Evolutionary conservation across 1,140 invertebrate species (phyloP), one percentile per base, ranked within the genome.

Genomic region (Tetraneura akinire): DNA sequence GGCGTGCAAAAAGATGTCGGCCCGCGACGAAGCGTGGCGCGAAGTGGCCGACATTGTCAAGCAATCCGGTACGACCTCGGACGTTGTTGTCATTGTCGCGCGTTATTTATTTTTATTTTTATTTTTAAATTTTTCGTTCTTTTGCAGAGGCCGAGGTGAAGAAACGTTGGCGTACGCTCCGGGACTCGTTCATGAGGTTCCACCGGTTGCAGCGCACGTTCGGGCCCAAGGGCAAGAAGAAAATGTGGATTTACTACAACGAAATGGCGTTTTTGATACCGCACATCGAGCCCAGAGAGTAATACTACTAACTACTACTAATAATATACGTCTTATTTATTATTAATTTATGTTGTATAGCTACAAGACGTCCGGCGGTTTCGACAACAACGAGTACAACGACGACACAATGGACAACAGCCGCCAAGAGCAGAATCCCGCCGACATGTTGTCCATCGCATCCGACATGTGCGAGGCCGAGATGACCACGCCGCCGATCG

Each of bases 261-360:
- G 74, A 78, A 14, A 78, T 78, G 74, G 53, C 74, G 23, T 78
- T 78, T 45, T 16, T 78, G 51, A 78, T 78, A 78, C 74, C 74
- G 55, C 74, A 78, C 74, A 78, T 78, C 53, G 74, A 78, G 42
- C 74, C 74, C 74, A 78, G 74, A 78, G 74, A 78, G 74, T 78
- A 47, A 76, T 26, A 37, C 37, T 14, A 3, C 16, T n/a, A n/a
- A n/a, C n/a, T n/a, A n/a, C n/a, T n/a, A n/a, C n/a, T n/a, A n/a
- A n/a, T n/a, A n/a, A n/a, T n/a, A n/a, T n/a, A n/a, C n/a, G n/a
- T n/a, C n/a, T n/a, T n/a, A n/a, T n/a, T n/a, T n/a, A n/a, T n/a
- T n/a, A n/a, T n/a, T n/a, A n/a, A n/a, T n/a, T n/a, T n/a, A n/a
- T 64, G 13, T 26, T 37, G 29, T 62, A 32, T n/a, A 78, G 74